Percentiles rank a stretch among this genome's conserved stretches.
phyloP scores from a whole-genome alignment of 2,113 vertebrate species.

The Passer domesticus region DNA sequence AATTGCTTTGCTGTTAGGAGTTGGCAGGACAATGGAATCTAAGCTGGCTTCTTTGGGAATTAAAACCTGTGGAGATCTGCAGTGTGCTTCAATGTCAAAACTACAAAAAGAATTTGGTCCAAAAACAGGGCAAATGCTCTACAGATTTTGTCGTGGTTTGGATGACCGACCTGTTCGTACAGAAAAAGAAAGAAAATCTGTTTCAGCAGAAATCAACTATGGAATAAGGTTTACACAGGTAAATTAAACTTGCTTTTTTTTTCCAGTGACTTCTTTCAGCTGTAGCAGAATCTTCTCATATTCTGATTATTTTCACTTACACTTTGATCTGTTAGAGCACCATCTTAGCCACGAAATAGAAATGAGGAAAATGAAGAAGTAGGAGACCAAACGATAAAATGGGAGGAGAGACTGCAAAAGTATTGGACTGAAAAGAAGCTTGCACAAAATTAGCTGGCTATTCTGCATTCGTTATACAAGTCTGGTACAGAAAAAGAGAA shows the following conservation, averaged over 20 bases:
- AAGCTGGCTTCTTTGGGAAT: slow-evolving; percentile 88
- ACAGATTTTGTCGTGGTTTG: slow-evolving; percentile 93
- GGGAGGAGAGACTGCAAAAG: slow-evolving; percentile 35
- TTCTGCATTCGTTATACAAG: slow-evolving; percentile 18
- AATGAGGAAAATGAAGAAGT: slow-evolving; percentile 41
- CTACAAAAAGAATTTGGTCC: slow-evolving; percentile 96
- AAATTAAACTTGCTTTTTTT: neutral
- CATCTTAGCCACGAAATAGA: slow-evolving; percentile 32
- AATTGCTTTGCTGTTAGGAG: slow-evolving; percentile 77
- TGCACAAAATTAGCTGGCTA: slow-evolving; percentile 48
- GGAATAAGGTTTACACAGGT: slow-evolving; percentile 95
- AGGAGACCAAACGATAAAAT: slow-evolving; percentile 42
- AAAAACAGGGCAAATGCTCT: slow-evolving; percentile 92
- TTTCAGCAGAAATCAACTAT: slow-evolving; percentile 98
- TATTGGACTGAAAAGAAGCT: slow-evolving; percentile 42
- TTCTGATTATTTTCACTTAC: slow-evolving; percentile 48
- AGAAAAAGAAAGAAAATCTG: slow-evolving; percentile 94
- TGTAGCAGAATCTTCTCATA: neutral
- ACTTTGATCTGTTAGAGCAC: slow-evolving; percentile 44
- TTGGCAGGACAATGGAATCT: slow-evolving; percentile 90
- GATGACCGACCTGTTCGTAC: slow-evolving; percentile 93
- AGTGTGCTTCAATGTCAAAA: slow-evolving; percentile 87
- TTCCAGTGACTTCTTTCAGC: neutral
- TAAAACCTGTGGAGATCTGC: slow-evolving; percentile 92
- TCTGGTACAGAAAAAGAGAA: slow-evolving; percentile 44